Percentiles rank a stretch among this genome's conserved stretches.
Conservation (phyloP, 2,113 vertebrate species). For the Malurus alboscapulatus region DNA sequence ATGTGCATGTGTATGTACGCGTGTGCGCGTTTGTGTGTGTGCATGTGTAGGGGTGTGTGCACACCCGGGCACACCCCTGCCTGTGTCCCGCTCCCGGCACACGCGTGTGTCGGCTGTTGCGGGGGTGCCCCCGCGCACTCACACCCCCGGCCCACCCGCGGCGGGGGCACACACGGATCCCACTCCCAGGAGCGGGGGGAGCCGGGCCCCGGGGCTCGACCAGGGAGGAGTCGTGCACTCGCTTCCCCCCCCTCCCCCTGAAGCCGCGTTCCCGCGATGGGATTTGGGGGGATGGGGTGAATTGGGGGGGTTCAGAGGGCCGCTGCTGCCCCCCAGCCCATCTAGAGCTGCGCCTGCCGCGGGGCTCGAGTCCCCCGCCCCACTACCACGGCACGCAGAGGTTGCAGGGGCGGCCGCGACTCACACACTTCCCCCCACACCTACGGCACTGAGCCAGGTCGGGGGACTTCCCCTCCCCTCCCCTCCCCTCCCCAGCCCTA, state of each 20-base stretch:
- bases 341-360: background rate
- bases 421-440: background rate
- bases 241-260: accelerated
- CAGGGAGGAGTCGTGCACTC: too few species aligned
- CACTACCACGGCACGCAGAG: too few species aligned
- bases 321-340: background rate
- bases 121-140: background rate
- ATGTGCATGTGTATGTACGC: background rate
- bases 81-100: background rate
- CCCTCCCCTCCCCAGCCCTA: too few species aligned
- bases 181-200: background rate
- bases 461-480: accelerated
- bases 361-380: background rate
- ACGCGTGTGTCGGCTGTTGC: background rate
- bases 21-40: background rate
- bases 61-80: background rate
- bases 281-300: background rate
- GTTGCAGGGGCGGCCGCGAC: too few species aligned
- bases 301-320: background rate
- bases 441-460: background rate
- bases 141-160: background rate
- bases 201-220: too few species aligned
- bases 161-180: background rate
- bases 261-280: background rate
- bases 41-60: too few species aligned